phyloP scores from a whole-genome alignment of 2,113 vertebrate species.

The Otis tarda region DNA sequence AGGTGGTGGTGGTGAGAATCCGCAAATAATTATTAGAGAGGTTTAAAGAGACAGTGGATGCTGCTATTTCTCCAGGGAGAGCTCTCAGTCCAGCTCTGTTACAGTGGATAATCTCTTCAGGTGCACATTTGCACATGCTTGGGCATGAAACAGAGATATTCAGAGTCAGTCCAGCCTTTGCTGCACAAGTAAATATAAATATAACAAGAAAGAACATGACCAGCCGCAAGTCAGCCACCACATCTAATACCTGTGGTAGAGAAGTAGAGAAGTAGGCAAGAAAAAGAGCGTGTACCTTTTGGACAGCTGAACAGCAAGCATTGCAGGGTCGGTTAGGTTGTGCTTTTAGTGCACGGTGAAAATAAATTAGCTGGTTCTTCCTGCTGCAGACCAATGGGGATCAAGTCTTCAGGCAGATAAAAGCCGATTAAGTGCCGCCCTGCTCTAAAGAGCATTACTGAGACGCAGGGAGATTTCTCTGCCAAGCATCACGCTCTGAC shows the following conservation, averaged over 20 bases:
- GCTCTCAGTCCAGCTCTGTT: constrained; percentile 45
- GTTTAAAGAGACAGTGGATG: constrained; percentile 50
- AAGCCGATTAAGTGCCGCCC: not conserved
- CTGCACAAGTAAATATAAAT: not conserved
- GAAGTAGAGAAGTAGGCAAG: not conserved
- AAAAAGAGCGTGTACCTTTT: constrained; percentile 21
- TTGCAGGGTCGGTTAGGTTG: not conserved
- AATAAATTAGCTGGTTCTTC: not conserved
- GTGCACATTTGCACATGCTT: constrained; percentile 47
- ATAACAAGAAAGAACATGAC: constrained; percentile 30
- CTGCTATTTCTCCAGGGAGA: constrained; percentile 52
- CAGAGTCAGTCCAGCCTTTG: not conserved
- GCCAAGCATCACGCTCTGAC: not conserved
- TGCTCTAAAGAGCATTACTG: not conserved
- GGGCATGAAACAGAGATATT: constrained; percentile 39
- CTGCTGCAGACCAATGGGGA: not conserved
- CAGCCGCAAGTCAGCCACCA: not conserved
- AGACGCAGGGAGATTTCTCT: not conserved
- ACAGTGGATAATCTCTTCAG: constrained; percentile 41
- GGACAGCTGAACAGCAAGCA: not conserved
- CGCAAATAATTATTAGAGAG: constrained; percentile 63
- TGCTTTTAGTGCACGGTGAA: not conserved
- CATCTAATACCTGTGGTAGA: not conserved
- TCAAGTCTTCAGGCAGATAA: constrained; percentile 17
- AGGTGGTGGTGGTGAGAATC: constrained; percentile 42